Percentiles rank a stretch among this genome's conserved stretches.
phyloP scores from a whole-genome alignment of 2,888 invertebrate genomes.

The Zygothrica quintamaculata region DNA sequence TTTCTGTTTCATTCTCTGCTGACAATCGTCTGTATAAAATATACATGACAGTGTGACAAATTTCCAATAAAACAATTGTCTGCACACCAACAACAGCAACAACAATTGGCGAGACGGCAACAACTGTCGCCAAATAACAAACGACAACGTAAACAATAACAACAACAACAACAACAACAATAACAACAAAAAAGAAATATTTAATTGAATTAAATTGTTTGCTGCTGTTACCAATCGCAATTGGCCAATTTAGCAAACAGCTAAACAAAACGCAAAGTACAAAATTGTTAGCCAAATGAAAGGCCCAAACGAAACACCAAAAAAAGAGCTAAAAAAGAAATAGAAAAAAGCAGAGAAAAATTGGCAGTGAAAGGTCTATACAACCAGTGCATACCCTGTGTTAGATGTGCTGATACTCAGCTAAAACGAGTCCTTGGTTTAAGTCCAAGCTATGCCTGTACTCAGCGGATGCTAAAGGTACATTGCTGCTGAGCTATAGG shows the following conservation, averaged over 20 bases:
- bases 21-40: conserved; percentile 49
- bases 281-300: conserved; percentile 76
- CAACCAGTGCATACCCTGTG: conserved; percentile 3
- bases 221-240: conserved; percentile 79
- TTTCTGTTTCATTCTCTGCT: conserved; percentile 25
- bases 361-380: background rate
- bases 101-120: conserved; percentile 15
- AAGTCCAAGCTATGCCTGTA: no score
- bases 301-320: conserved; percentile 40
- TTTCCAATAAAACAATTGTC: conserved; percentile 74
- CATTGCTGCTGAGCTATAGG: no score
- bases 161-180: no score
- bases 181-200: conserved; percentile 73
- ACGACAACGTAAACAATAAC: no score
- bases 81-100: conserved; percentile 33
- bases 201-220: conserved; percentile 82
- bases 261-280: conserved; percentile 70
- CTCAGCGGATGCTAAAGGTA: no score
- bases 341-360: background rate
- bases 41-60: conserved; percentile 79
- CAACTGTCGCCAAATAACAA: conserved; percentile 80
- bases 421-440: no score
- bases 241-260: conserved; percentile 80
- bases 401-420: no score
- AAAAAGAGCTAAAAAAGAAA: conserved; percentile 2